Evolutionary conservation across 2,113 vertebrate genomes (phyloP).

Genomic region (Symphodus melops): DNA sequence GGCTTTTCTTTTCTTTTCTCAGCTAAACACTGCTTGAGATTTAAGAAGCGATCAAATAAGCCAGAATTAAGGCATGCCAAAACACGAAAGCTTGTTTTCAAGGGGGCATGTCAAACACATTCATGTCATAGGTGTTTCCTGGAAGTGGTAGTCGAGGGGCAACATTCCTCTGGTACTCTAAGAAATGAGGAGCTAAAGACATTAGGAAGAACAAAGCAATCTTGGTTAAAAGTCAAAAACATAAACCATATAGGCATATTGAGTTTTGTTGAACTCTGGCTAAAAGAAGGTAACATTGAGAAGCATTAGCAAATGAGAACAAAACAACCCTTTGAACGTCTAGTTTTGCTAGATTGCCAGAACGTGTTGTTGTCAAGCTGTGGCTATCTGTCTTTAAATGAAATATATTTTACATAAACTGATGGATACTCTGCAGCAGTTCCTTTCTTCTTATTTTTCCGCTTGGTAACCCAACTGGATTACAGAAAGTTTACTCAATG

Average conservation of each 20-base stretch:
- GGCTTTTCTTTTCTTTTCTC: conserved; percentile 40
- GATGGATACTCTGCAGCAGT: too few species aligned
- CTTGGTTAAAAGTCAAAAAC: background rate
- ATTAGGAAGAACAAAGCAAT: background rate
- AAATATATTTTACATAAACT: too few species aligned
- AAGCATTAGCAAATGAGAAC: too few species aligned
- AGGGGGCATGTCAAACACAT: background rate
- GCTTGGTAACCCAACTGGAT: background rate
- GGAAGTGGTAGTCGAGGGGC: conserved; percentile 6
- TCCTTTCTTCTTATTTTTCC: background rate
- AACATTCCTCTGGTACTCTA: conserved; percentile 28
- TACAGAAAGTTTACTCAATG: background rate
- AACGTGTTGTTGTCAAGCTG: too few species aligned
- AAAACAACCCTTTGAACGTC: background rate
- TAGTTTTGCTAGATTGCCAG: background rate
- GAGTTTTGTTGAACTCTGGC: background rate
- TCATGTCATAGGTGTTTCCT: conserved; percentile 1
- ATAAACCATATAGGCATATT: background rate
- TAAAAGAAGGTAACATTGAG: background rate
- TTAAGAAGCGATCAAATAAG: conserved; percentile 32
- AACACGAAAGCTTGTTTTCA: conserved; percentile 22
- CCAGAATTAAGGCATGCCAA: conserved; percentile 20
- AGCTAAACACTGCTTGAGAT: conserved; percentile 37
- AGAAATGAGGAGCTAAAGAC: conserved; percentile 9
- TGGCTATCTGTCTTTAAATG: too few species aligned